phyloP scores from a whole-genome alignment of 2,797 vertebrate genomes.

The Gephyroberyx darwinii region DNA sequence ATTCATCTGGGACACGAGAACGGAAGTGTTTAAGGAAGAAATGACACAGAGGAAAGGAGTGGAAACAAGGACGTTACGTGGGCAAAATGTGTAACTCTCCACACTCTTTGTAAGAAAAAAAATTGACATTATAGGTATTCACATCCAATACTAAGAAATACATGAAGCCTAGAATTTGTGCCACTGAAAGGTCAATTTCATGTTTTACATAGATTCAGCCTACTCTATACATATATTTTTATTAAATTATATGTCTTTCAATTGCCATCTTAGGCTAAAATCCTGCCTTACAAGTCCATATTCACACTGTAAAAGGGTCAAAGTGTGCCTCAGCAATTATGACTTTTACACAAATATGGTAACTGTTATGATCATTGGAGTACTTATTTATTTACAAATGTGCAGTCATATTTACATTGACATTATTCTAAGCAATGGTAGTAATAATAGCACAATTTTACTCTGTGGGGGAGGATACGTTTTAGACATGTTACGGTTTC shows the following conservation, averaged over 20 bases:
- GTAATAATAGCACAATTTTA: conserved; percentile 48
- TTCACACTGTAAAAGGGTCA: conserved; percentile 44
- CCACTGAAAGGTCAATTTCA: conserved; percentile 16
- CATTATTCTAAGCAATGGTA: conserved; percentile 44
- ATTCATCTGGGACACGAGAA: conserved; percentile 42
- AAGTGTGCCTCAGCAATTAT: conserved; percentile 20
- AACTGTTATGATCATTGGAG: conserved; percentile 38
- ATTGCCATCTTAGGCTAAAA: conserved; percentile 43
- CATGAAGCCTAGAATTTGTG: conserved; percentile 31
- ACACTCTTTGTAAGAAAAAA: conserved; percentile 7
- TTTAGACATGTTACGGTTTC: conserved; percentile 16
- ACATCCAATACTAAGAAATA: conserved; percentile 44
- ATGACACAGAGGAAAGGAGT: conserved; percentile 16
- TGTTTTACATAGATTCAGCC: conserved; percentile 27
- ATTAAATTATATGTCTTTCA: conserved; percentile 57
- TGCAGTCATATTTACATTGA: conserved; percentile 68
- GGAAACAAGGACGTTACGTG: conserved; percentile 16
- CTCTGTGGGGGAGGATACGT: conserved; percentile 33
- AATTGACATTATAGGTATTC: conserved; percentile 10
- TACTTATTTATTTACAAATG: conserved; percentile 71
- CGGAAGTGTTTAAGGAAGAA: conserved; percentile 36
- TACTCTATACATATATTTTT: conserved; percentile 47
- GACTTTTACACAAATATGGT: conserved; percentile 38
- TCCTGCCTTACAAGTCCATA: conserved; percentile 43
- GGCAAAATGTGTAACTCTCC: neutral